Evolutionary conservation across 2,113 vertebrate genomes (phyloP).

Genomic region (Oreotrochilus melanogaster): DNA sequence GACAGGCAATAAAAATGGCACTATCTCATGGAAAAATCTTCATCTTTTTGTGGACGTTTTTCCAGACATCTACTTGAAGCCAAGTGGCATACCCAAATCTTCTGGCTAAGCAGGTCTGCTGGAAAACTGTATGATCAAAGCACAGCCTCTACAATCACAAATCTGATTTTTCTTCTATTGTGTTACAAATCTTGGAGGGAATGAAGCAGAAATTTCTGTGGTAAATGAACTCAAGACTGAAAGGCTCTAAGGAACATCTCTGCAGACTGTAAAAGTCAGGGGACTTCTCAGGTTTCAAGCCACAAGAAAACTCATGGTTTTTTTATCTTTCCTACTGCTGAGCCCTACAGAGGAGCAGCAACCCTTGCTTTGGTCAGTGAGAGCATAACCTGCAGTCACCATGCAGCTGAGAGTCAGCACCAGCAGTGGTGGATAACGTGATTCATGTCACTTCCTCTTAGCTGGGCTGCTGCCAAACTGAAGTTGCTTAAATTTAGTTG

Average conservation of each 20-base stretch:
- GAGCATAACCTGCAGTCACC: background rate
- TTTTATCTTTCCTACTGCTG: background rate
- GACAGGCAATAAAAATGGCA: background rate
- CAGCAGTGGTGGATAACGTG: background rate
- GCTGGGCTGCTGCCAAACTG: background rate
- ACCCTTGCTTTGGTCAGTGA: background rate
- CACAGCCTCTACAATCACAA: background rate
- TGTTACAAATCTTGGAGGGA: background rate
- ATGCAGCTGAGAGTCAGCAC: accelerated
- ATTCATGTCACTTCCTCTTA: background rate
- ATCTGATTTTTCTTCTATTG: background rate
- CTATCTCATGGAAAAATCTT: background rate
- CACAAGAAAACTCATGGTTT: background rate
- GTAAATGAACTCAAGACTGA: background rate
- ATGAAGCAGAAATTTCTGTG: background rate
- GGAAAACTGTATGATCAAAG: background rate
- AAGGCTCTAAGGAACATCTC: background rate
- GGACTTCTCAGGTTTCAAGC: background rate
- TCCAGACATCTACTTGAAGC: background rate
- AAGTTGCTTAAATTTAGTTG: background rate
- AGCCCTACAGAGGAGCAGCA: background rate
- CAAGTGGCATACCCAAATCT: background rate
- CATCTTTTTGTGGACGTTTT: background rate
- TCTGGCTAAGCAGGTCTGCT: background rate
- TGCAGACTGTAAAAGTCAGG: background rate